Evolutionary conservation across 2,888 invertebrate species (phyloP).

Genomic region (Eudemis profundana): DNA sequence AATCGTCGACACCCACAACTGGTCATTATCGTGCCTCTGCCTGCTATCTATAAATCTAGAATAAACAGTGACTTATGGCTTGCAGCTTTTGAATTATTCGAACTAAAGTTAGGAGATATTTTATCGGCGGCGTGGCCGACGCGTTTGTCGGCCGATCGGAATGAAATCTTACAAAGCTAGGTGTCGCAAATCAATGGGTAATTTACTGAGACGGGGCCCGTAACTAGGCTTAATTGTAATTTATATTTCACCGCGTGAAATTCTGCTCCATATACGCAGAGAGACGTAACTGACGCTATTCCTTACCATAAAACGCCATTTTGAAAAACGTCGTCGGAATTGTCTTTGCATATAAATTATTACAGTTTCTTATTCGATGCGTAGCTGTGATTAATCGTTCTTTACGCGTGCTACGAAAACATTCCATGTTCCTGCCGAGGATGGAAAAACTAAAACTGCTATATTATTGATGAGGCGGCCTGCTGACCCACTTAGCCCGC

Average conservation of each 20-base stretch:
- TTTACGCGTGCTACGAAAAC: conserved; percentile 6
- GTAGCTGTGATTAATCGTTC: conserved; percentile 16
- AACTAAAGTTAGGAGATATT: conserved; percentile 44
- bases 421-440: conserved; percentile 19
- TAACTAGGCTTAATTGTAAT: conserved; percentile 53
- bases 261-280: conserved; percentile 12
- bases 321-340: conserved; percentile 4
- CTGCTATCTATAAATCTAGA: conserved; percentile 57
- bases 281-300: conserved; percentile 12
- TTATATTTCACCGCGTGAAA: conserved; percentile 50
- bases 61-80: conserved; percentile 57
- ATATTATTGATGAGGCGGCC: conserved; percentile 63
- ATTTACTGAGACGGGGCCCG: conserved; percentile 48
- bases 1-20: conserved; percentile 43
- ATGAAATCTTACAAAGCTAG: conserved; percentile 43
- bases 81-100: conserved; percentile 51
- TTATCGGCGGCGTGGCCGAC: conserved; percentile 41
- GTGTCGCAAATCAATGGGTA: conserved; percentile 52
- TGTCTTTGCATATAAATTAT: conserved; percentile 30
- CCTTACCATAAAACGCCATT: conserved; percentile 3
- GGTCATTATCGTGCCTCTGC: conserved; percentile 55
- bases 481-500: conserved; percentile 61
- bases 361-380: conserved; percentile 16
- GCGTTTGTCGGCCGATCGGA: conserved; percentile 43
- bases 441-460: conserved; percentile 40